Evolutionary conservation across 2,113 vertebrate species (phyloP).

Genomic region (Nibea coibor): DNA sequence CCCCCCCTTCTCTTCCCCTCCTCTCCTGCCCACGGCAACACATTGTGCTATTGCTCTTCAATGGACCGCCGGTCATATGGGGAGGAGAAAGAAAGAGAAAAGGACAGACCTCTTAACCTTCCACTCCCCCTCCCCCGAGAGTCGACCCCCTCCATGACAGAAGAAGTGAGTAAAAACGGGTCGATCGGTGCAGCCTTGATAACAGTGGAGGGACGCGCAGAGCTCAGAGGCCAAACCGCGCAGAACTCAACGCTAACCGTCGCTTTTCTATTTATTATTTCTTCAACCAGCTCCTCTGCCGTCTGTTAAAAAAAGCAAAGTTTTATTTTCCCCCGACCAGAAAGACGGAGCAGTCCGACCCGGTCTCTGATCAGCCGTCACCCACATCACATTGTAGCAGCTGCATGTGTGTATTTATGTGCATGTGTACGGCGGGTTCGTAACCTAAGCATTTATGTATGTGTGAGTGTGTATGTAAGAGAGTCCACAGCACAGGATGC

Average conservation of each 20-base stretch:
- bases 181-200: slow-evolving; percentile 30
- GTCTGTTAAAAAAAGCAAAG: slow-evolving; percentile 60
- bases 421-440: slow-evolving; percentile 51
- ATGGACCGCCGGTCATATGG: slow-evolving; percentile 70
- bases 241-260: slow-evolving; percentile 45
- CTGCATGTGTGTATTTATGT: slow-evolving; percentile 64
- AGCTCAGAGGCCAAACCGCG: slow-evolving; percentile 54
- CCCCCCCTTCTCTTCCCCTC: slow-evolving; percentile 64
- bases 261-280: slow-evolving; percentile 72
- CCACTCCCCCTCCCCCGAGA: slow-evolving; percentile 61
- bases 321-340: slow-evolving; percentile 61
- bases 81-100: slow-evolving; percentile 66
- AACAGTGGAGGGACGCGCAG: slow-evolving; percentile 28
- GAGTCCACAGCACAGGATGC: slow-evolving; percentile 65
- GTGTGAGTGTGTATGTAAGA: slow-evolving; percentile 51
- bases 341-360: slow-evolving; percentile 46
- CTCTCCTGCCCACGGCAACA: slow-evolving; percentile 68
- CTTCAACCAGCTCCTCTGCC: slow-evolving; percentile 57
- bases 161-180: slow-evolving; percentile 40
- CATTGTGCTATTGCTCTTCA: slow-evolving; percentile 79
- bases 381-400: slow-evolving; percentile 69
- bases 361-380: slow-evolving; percentile 74
- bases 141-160: slow-evolving; percentile 9
- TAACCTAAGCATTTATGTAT: slow-evolving; percentile 62
- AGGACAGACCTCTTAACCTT: slow-evolving; percentile 79